phyloP scores from a whole-genome alignment of 2,797 vertebrate species.

The Meriones psammophilus region DNA sequence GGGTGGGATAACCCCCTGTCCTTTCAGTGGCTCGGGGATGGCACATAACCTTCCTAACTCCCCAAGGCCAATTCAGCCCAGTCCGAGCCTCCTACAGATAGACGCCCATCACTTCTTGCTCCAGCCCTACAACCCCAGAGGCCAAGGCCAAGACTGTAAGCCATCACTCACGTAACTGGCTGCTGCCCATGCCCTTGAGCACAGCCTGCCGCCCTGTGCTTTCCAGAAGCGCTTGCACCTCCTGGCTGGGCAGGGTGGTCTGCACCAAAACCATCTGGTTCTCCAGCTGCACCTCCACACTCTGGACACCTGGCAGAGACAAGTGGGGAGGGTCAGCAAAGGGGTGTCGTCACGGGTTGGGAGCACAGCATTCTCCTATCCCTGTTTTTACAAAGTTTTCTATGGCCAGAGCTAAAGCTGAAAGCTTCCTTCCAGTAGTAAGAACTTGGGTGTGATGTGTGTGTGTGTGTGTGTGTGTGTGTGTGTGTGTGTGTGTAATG shows the following conservation, averaged over 20 bases:
- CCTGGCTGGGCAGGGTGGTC: slow-evolving; percentile 87
- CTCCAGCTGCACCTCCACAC: slow-evolving; percentile 89
- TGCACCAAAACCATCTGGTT: slow-evolving; percentile 93
- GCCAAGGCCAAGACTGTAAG: not conserved
- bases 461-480: not conserved
- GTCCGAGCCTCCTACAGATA: not conserved
- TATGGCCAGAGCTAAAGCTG: not conserved
- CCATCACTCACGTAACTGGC: slow-evolving; percentile 85
- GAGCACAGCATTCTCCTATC: not conserved
- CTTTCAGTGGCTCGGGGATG: not conserved
- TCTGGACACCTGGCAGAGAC: slow-evolving; percentile 88
- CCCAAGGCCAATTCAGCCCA: not conserved
- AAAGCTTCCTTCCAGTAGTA: not conserved
- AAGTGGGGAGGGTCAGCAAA: not conserved
- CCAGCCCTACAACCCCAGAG: not conserved
- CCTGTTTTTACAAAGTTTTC: not conserved
- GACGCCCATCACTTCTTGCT: not conserved
- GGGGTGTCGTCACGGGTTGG: not conserved
- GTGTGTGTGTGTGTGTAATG: not conserved
- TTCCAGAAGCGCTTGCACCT: slow-evolving; percentile 93
- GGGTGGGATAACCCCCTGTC: not conserved
- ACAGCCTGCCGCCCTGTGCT: slow-evolving; percentile 92
- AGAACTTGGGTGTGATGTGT: not conserved
- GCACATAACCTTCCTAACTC: not conserved
- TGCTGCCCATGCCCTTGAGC: slow-evolving; percentile 93